Evolutionary conservation across 2,797 vertebrate species (phyloP), one percentile per base, ranked within the genome.

Genomic region (Adrianichthys oophorus): DNA sequence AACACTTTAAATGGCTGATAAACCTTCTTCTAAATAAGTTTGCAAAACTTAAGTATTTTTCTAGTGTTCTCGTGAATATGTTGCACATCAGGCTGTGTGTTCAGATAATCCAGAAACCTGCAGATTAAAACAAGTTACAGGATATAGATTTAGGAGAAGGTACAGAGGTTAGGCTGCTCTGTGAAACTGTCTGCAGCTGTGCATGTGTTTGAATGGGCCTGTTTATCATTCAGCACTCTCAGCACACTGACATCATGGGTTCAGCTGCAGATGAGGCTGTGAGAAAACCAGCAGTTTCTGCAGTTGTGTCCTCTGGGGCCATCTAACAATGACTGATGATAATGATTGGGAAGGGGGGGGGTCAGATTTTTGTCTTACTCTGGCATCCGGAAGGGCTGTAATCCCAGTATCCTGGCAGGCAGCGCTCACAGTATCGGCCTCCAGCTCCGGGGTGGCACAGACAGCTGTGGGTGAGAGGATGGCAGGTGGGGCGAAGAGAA

Each of bases 351-450:
- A 6, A 15, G 12, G n/a, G 46, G 37, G 4, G 19, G 40, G 26
- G 64, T 48, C 0, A 5, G 42, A 48, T 16, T 51, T 16, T 46
- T 40, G 56, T 82, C 93, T 90, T 75, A 94, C 93, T 92, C 79
- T 87, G 87, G 80, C 93, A 94, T 67, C 93, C 93, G 3, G 80
- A 72, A 0, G 81, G 54, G 45, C 84, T 79, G 56, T 94, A 93
- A 67, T 93, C 86, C 93, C 93, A 95, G 87, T 85, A 60, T 26
- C 92, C 92, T 1, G 87, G 84, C 54, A 91, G 86, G 73, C 93
- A 95, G 50, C 81, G 89, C 58, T 94, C 90, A 45, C 93, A 95
- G 82, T 91, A 91, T 37, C 89, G 91, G 8, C 93, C 93, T 65
- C 89, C 89, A 0, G 91, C 91, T n/a, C 93, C 93, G 0, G 83